Conservation (phyloP, 2,113 vertebrate species). For the Hassar affinis region DNA sequence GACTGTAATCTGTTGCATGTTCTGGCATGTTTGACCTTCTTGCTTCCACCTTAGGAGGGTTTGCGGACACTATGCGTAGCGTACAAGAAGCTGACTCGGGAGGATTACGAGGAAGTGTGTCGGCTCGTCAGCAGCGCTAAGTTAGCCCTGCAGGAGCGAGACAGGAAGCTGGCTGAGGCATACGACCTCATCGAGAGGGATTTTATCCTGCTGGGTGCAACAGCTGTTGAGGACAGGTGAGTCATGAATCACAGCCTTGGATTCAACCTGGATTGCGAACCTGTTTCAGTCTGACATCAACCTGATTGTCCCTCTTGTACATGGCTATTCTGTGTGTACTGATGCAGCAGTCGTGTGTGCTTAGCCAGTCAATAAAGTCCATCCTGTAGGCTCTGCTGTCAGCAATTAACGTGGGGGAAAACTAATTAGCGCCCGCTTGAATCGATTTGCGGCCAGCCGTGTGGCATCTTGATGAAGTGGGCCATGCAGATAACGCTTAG, state of each 20-base stretch:
- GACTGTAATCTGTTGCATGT: neutral
- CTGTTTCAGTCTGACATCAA: neutral
- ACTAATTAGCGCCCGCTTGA: slow-evolving; percentile 41
- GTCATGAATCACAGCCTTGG: slow-evolving; percentile 29
- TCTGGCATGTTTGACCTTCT: neutral
- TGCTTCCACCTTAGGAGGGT: slow-evolving; percentile 78
- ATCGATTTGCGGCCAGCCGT: slow-evolving; percentile 39
- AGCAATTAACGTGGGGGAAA: slow-evolving; percentile 45
- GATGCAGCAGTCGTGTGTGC: slow-evolving; percentile 6
- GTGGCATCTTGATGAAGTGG: slow-evolving; percentile 23
- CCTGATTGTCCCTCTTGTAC: neutral
- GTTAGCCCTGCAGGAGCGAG: slow-evolving; percentile 87
- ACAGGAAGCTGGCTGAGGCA: slow-evolving; percentile 86
- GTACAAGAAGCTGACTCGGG: slow-evolving; percentile 78
- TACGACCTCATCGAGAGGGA: slow-evolving; percentile 89
- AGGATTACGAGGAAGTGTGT: slow-evolving; percentile 75
- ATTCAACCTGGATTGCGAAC: neutral
- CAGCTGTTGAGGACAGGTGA: slow-evolving; percentile 94
- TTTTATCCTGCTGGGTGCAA: slow-evolving; percentile 90
- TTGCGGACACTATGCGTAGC: slow-evolving; percentile 91
- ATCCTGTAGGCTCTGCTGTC: slow-evolving; percentile 31
- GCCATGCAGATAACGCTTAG: slow-evolving; percentile 25
- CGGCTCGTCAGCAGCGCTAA: slow-evolving; percentile 79
- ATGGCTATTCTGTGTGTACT: neutral
- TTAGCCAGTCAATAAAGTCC: slow-evolving; percentile 38